phyloP scores from a whole-genome alignment of 2,797 vertebrate species.

The Pitangus sulphuratus region DNA sequence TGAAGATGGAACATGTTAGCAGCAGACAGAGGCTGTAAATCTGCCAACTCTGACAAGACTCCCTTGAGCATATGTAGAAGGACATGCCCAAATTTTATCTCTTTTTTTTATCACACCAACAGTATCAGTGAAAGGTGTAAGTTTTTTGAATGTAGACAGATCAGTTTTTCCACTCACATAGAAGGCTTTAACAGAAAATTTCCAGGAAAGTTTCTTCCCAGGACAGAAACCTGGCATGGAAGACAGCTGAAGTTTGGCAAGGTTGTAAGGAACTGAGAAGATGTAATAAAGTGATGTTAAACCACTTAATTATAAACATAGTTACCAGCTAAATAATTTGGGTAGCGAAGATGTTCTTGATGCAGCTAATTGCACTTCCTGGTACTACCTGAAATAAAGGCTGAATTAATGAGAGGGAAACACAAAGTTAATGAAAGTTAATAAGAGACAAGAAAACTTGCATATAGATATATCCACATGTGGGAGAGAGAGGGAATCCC shows the following conservation, averaged over 20 bases:
- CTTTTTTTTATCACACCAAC: background rate
- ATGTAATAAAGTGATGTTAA: conserved; percentile 7
- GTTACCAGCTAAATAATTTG: conserved; percentile 47
- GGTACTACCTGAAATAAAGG: conserved; percentile 49
- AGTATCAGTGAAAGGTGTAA: background rate
- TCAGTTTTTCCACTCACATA: background rate
- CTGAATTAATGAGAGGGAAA: conserved; percentile 47
- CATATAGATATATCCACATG: background rate
- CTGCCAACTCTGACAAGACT: background rate
- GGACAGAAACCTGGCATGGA: conserved; percentile 26
- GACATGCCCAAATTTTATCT: background rate
- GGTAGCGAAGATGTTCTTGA: conserved; percentile 9
- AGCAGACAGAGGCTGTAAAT: background rate
- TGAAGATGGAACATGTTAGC: background rate
- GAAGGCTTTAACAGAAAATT: background rate
- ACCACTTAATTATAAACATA: conserved; percentile 39
- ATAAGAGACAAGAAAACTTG: background rate
- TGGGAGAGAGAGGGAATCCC: background rate
- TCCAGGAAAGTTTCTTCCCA: background rate
- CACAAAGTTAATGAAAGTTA: conserved; percentile 23
- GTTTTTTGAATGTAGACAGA: background rate
- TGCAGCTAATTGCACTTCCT: conserved; percentile 58
- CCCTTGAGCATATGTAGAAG: background rate
- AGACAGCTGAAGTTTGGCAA: conserved; percentile 13
- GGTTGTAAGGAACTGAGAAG: background rate